These are phyloP conservation scores for Aricia agestis DNA, from an alignment of 1,140 invertebrate species.

Conservation along the genomic window DNA sequence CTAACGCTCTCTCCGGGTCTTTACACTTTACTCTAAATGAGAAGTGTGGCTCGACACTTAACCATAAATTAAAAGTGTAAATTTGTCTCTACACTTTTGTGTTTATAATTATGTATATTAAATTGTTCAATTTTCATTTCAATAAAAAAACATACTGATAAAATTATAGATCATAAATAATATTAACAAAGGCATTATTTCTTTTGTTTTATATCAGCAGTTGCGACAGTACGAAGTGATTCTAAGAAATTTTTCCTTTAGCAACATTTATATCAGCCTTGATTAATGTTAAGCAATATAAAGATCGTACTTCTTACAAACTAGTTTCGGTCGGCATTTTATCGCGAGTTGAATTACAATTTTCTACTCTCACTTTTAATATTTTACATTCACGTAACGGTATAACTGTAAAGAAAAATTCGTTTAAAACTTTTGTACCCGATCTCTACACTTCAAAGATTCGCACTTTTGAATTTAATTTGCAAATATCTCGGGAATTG, in stretches of 20 bases:
- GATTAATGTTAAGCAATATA: slow-evolving; percentile 13
- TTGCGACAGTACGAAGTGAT: neutral
- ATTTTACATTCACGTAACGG: slow-evolving; percentile 15
- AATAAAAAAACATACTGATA: neutral
- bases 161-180: neutral
- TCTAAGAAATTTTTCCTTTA: slow-evolving; percentile 8
- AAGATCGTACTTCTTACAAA: slow-evolving; percentile 12
- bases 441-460: neutral
- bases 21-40: neutral
- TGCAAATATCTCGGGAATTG: neutral
- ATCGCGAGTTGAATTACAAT: slow-evolving; percentile 14
- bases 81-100: too few relatives aligned
- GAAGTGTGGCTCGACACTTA: neutral
- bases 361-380: slow-evolving; percentile 16
- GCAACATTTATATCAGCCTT: slow-evolving; percentile 9
- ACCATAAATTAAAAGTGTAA: neutral
- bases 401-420: neutral
- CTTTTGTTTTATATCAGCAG: slow-evolving; percentile 2
- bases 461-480: neutral
- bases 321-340: slow-evolving; percentile 10
- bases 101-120: too few relatives aligned
- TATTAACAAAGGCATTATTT: neutral
- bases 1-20: neutral
- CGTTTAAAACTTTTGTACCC: neutral
- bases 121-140: too few relatives aligned